Conservation (phyloP, 2,888 invertebrate species). For the Lymantria monacha region DNA sequence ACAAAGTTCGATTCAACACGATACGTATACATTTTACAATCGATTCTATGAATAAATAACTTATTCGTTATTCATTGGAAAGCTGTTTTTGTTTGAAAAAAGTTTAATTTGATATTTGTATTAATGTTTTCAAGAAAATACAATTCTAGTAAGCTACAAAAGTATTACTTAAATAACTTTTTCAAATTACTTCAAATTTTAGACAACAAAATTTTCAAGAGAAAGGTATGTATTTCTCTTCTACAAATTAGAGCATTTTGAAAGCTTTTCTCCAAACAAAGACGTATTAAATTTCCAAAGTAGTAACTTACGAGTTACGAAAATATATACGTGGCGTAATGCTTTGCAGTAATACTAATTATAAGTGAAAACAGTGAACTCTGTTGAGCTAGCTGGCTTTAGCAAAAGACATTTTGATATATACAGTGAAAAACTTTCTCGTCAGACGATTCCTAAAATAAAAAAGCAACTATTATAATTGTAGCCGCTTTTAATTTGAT, state of each 20-base stretch:
- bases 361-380: conserved; percentile 40
- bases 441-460: conserved; percentile 31
- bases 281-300: conserved; percentile 41
- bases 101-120: neutral
- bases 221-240: conserved; percentile 3
- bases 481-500: conserved; percentile 16
- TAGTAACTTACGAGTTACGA: conserved; percentile 36
- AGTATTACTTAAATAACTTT: neutral
- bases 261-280: conserved; percentile 28
- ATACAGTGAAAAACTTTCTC: conserved; percentile 40
- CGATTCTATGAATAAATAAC: conserved; percentile 33
- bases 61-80: conserved; percentile 4
- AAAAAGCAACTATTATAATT: conserved; percentile 24
- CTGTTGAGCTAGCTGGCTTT: conserved; percentile 40
- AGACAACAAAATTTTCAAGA: conserved; percentile 7
- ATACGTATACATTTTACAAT: conserved; percentile 32
- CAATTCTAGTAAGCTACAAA: neutral
- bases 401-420: conserved; percentile 49
- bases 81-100: neutral
- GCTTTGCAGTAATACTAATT: conserved; percentile 45
- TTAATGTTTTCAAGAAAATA: neutral
- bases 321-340: conserved; percentile 41
- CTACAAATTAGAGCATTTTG: conserved; percentile 21
- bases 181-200: conserved; percentile 10
- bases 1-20: conserved; percentile 35